phyloP scores from a whole-genome alignment of 2,888 invertebrate species.

The Zhuqinia jingwanae region DNA sequence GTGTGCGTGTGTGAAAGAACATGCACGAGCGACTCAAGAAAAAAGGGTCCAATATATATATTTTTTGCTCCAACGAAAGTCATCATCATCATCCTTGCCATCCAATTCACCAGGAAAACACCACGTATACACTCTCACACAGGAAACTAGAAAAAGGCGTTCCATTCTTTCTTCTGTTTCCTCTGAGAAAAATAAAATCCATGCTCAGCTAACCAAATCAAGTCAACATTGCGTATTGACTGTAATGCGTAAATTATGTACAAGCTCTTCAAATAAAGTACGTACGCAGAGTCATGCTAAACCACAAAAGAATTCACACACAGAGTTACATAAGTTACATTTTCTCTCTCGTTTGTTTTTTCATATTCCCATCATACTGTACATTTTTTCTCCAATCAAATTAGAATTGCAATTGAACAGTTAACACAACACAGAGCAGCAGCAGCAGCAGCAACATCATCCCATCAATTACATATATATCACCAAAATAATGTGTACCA shows the following conservation, averaged over 20 bases:
- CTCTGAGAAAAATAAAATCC: slow-evolving; percentile 21
- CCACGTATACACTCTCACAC: slow-evolving; percentile 1
- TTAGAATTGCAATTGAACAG: slow-evolving; percentile 49
- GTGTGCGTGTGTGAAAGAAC: too few relatives aligned
- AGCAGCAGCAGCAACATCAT: background rate
- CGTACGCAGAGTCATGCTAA: too few relatives aligned
- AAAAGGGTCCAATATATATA: background rate
- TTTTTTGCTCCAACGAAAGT: background rate
- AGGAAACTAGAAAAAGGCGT: slow-evolving; percentile 51
- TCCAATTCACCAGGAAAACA: background rate
- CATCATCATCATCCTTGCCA: slow-evolving; percentile 11
- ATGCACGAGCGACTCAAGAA: slow-evolving; percentile 10
- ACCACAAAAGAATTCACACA: too few relatives aligned
- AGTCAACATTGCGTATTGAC: background rate
- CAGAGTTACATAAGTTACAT: too few relatives aligned
- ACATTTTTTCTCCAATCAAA: slow-evolving; percentile 14
- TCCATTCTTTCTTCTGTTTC: background rate
- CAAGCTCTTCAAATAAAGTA: background rate
- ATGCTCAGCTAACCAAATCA: background rate
- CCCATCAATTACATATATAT: slow-evolving; percentile 25
- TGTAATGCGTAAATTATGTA: slow-evolving; percentile 52
- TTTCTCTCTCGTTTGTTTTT: background rate
- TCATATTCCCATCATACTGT: slow-evolving; percentile 1
- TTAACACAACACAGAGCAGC: background rate
- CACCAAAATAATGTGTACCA: background rate